Conservation (phyloP, 2,797 vertebrate genomes). For the Sebastes oblongus region DNA sequence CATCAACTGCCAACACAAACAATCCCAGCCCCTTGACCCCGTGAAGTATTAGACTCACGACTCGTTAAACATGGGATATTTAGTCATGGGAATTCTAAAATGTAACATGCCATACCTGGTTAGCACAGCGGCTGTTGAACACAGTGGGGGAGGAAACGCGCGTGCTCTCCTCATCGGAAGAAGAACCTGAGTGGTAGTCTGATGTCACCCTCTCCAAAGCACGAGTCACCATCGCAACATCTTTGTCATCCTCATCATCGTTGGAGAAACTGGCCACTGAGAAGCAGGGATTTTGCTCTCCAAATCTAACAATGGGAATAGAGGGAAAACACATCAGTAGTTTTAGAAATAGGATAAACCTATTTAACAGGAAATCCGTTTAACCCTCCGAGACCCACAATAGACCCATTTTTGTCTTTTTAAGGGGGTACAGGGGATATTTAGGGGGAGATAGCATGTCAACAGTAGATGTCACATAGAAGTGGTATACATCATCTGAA, state of each 20-base stretch:
- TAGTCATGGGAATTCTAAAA: background rate
- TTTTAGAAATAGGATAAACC: background rate
- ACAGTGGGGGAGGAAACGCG: slow-evolving; percentile 49
- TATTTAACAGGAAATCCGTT: background rate
- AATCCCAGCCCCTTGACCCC: background rate
- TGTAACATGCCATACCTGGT: slow-evolving; percentile 61
- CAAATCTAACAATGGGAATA: slow-evolving; percentile 62
- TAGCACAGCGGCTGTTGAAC: slow-evolving; percentile 16
- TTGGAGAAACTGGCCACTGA: slow-evolving; percentile 80
- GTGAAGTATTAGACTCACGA: background rate
- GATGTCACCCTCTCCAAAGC: slow-evolving; percentile 83
- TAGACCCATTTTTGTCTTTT: too few species aligned
- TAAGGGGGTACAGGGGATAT: too few species aligned
- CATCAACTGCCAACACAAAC: background rate
- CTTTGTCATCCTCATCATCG: slow-evolving; percentile 63
- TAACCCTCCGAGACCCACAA: too few species aligned
- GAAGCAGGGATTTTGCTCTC: slow-evolving; percentile 79
- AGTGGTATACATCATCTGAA: too few species aligned
- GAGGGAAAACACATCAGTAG: background rate
- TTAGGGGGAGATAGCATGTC: too few species aligned
- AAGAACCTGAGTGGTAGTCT: slow-evolving; percentile 85
- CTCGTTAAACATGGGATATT: background rate
- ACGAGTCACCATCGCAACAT: slow-evolving; percentile 75
- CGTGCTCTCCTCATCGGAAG: slow-evolving; percentile 80
- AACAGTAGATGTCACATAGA: too few species aligned